Conservation (phyloP, 2,113 vertebrate genomes). For the Nothobranchius furzeri region DNA sequence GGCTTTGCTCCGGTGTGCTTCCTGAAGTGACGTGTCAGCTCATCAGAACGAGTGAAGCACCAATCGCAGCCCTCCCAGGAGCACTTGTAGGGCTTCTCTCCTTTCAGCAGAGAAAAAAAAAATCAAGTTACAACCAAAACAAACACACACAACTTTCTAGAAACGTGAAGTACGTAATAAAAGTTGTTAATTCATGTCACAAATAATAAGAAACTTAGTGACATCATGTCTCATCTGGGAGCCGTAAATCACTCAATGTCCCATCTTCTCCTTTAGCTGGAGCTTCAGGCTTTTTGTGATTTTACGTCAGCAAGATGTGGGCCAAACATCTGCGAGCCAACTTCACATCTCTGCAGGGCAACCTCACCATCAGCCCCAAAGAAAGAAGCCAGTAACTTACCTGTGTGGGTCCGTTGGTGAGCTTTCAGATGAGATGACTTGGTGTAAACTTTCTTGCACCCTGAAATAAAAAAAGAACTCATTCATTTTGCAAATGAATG, state of each 20-base stretch:
- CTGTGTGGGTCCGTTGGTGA: slow-evolving; percentile 95
- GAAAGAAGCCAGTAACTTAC: slow-evolving; percentile 76
- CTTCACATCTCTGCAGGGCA: slow-evolving; percentile 64
- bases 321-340: slow-evolving; percentile 59
- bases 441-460: slow-evolving; percentile 97
- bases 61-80: slow-evolving; percentile 97
- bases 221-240: slow-evolving; percentile 12
- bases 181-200: not conserved
- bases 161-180: no score
- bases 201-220: not conserved
- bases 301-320: slow-evolving; percentile 55
- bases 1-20: slow-evolving; percentile 98
- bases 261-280: slow-evolving; percentile 23
- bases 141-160: no score
- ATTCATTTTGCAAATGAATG: slow-evolving; percentile 1
- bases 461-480: slow-evolving; percentile 73
- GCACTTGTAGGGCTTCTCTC: slow-evolving; percentile 97
- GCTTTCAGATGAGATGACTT: slow-evolving; percentile 98
- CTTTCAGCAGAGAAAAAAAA: slow-evolving; percentile 67
- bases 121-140: not conserved
- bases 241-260: slow-evolving; percentile 50
- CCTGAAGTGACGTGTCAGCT: slow-evolving; percentile 96
- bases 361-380: slow-evolving; percentile 45
- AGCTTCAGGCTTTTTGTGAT: slow-evolving; percentile 49
- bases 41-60: slow-evolving; percentile 95